A percentile compares a stretch with the other conserved stretches of the same genome.
phyloP scores from a whole-genome alignment of 2,113 vertebrate genomes.

The Pitta sordida region DNA sequence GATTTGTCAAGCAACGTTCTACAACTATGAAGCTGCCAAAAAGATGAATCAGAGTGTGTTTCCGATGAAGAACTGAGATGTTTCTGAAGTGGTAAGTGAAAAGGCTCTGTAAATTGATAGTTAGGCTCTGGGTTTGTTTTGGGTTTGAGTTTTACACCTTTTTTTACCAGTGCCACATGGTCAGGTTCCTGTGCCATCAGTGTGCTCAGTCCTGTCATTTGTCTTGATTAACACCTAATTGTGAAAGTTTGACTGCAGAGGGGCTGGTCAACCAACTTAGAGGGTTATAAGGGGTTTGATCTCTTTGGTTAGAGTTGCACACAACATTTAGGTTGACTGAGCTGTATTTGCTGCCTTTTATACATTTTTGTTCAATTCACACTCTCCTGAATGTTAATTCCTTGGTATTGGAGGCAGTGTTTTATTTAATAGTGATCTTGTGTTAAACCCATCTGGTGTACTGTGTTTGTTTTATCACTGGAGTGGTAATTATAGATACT shows the following conservation, averaged over 20 bases:
- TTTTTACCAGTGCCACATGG: neutral
- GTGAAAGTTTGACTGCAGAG: neutral
- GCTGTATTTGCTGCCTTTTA: neutral
- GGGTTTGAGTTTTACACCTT: neutral
- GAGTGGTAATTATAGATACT: conserved; percentile 18
- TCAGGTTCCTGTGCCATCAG: neutral
- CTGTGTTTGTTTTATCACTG: conserved; percentile 42
- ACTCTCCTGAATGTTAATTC: neutral
- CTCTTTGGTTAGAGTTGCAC: neutral
- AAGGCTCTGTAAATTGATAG: neutral
- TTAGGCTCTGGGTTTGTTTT: neutral
- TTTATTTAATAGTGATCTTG: conserved; percentile 21
- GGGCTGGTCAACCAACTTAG: neutral
- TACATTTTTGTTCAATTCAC: neutral
- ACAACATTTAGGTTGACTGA: neutral
- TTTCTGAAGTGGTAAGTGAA: neutral
- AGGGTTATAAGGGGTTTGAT: neutral
- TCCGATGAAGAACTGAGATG: neutral
- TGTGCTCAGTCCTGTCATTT: neutral
- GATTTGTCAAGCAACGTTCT: neutral
- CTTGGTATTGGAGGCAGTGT: neutral
- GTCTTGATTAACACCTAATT: neutral
- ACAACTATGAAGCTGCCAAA: neutral
- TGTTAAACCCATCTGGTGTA: conserved; percentile 42
- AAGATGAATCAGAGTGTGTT: neutral